Conservation (phyloP, 2,113 vertebrate species). For the Etheostoma spectabile region DNA sequence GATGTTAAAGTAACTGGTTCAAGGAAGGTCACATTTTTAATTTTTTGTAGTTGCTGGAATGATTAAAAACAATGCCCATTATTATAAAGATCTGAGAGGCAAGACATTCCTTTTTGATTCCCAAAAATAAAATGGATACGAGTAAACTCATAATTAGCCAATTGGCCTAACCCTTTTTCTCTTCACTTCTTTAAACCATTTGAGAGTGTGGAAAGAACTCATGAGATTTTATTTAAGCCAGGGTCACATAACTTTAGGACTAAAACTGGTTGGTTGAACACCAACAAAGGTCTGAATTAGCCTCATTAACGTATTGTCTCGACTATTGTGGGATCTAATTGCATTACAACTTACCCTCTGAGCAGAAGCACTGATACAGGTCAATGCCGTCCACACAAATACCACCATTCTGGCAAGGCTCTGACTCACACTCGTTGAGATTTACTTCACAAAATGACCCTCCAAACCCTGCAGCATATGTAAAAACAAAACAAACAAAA, state of each 20-base stretch:
- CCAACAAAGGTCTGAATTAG: conserved; percentile 38
- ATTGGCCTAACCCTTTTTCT: background rate
- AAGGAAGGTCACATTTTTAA: background rate
- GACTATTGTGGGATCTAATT: conserved; percentile 12
- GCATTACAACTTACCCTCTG: conserved; percentile 76
- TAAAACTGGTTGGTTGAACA: conserved; percentile 8
- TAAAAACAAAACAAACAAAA: background rate
- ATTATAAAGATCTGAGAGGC: background rate
- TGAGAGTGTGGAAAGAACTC: background rate
- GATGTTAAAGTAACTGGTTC: conserved; percentile 14
- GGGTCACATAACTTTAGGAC: background rate
- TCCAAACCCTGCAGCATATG: conserved; percentile 77
- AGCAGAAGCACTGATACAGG: conserved; percentile 83
- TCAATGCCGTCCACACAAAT: conserved; percentile 82
- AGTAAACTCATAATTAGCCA: background rate
- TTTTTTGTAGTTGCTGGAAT: conserved; percentile 17
- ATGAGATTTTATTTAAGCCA: background rate
- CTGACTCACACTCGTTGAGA: conserved; percentile 80
- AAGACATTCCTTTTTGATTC: background rate
- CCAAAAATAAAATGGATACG: background rate
- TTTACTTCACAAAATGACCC: conserved; percentile 81
- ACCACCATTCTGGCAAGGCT: conserved; percentile 83
- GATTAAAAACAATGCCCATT: background rate
- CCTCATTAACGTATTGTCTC: conserved; percentile 23
- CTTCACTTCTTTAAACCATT: background rate